Conservation (phyloP, 23 tunicate species). For the Clavelina lepadiformis region DNA sequence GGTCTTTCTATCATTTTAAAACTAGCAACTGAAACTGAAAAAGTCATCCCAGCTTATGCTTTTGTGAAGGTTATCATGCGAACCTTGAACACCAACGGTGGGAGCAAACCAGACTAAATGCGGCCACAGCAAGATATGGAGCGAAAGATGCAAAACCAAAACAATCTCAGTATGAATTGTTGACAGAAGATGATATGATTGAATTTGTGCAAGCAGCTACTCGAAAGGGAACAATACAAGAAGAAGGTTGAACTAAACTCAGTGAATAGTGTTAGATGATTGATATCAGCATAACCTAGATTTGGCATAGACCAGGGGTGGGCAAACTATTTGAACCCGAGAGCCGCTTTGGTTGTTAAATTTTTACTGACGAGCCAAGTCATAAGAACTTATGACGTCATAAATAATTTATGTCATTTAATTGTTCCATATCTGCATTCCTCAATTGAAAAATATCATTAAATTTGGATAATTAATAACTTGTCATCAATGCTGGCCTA, state of each 20-base stretch:
- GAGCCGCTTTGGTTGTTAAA: too few species aligned
- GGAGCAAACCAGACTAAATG: slow-evolving; percentile 82
- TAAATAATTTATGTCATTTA: too few species aligned
- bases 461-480: too few species aligned
- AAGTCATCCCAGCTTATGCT: not conserved
- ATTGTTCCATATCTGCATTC: too few species aligned
- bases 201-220: slow-evolving; percentile 98
- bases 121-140: slow-evolving; percentile 74
- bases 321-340: too few species aligned
- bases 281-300: too few species aligned
- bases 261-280: too few species aligned
- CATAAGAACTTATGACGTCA: too few species aligned
- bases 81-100: slow-evolving; percentile 81
- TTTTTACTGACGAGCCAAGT: too few species aligned
- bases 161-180: slow-evolving; percentile 69
- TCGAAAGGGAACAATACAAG: slow-evolving; percentile 67
- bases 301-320: too few species aligned
- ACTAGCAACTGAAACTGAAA: not conserved
- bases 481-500: too few species aligned
- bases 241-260: slow-evolving; percentile 66
- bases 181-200: slow-evolving; percentile 96
- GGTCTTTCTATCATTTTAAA: not conserved
- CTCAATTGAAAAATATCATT: too few species aligned
- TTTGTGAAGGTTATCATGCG: slow-evolving; percentile 40
- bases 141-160: slow-evolving; percentile 68